Conservation (phyloP, 2,888 invertebrate genomes). For the Coecobrya sp. region DNA sequence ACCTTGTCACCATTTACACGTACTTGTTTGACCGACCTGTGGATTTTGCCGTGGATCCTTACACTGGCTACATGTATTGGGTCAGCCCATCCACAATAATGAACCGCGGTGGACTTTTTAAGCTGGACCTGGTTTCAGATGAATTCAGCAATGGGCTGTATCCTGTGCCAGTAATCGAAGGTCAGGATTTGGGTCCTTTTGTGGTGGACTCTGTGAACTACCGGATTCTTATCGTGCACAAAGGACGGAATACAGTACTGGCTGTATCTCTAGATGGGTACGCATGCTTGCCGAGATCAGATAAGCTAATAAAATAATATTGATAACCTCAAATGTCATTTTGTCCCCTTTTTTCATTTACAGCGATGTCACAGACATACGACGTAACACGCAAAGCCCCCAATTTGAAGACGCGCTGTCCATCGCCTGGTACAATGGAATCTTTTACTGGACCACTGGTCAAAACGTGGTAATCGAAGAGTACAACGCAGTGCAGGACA, state of each 20-base stretch:
- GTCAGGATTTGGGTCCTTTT: constrained; percentile 93
- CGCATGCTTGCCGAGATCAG: constrained; percentile 86
- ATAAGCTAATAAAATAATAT: neutral
- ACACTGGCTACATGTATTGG: constrained; percentile 92
- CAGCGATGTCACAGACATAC: constrained; percentile 92
- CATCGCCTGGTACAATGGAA: constrained; percentile 92
- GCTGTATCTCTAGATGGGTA: constrained; percentile 95
- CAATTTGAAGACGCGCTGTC: constrained; percentile 93
- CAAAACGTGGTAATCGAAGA: constrained; percentile 93
- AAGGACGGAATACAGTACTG: constrained; percentile 92
- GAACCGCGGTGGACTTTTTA: constrained; percentile 81
- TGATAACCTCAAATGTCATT: neutral
- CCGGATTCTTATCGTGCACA: constrained; percentile 92
- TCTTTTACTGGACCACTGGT: constrained; percentile 97
- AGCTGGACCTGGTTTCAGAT: constrained; percentile 79
- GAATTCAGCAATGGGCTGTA: constrained; percentile 62
- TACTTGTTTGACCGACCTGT: constrained; percentile 92
- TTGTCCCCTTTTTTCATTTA: constrained; percentile 86
- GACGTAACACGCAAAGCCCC: constrained; percentile 92
- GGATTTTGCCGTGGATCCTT: constrained; percentile 96
- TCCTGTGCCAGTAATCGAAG: constrained; percentile 88
- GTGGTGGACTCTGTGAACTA: constrained; percentile 95
- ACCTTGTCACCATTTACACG: constrained; percentile 91
- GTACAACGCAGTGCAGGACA: constrained; percentile 91
- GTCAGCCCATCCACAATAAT: constrained; percentile 72